phyloP scores from a whole-genome alignment of 2,888 invertebrate genomes.

The Aproaerema taeniolella region DNA sequence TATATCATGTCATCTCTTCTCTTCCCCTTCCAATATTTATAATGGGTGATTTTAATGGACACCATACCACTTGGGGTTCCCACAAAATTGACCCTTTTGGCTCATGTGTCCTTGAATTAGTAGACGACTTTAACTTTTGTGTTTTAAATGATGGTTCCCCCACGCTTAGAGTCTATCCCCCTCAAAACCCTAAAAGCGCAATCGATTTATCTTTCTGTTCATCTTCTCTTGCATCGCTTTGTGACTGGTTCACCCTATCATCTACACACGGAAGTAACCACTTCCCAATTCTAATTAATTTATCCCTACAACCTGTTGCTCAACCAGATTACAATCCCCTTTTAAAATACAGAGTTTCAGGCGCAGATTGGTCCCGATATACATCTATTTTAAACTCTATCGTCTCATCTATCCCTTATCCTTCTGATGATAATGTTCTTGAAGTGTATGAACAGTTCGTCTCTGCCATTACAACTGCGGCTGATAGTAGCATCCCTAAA shows the following conservation, averaged over 20 bases:
- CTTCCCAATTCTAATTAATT: conserved; percentile 11
- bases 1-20: conserved; percentile 6
- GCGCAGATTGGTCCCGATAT: conserved; percentile 9
- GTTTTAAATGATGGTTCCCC: conserved; percentile 14
- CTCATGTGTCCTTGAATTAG: background rate
- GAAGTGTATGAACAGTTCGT: background rate
- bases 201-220: conserved; percentile 14
- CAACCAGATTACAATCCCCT: background rate
- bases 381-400: background rate
- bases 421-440: background rate
- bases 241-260: conserved; percentile 6
- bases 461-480: background rate
- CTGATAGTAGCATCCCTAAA: background rate
- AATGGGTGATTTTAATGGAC: conserved; percentile 16
- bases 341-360: conserved; percentile 8
- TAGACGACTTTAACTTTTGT: conserved; percentile 3
- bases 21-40: conserved; percentile 13
- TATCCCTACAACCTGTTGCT: background rate
- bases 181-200: conserved; percentile 11
- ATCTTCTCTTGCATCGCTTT: conserved; percentile 7
- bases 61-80: conserved; percentile 2
- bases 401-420: background rate
- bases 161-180: conserved; percentile 3
- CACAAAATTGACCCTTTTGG: background rate
- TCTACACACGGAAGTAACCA: conserved; percentile 17